phyloP scores from a whole-genome alignment of 2,797 vertebrate genomes.

The Melopsittacus undulatus region DNA sequence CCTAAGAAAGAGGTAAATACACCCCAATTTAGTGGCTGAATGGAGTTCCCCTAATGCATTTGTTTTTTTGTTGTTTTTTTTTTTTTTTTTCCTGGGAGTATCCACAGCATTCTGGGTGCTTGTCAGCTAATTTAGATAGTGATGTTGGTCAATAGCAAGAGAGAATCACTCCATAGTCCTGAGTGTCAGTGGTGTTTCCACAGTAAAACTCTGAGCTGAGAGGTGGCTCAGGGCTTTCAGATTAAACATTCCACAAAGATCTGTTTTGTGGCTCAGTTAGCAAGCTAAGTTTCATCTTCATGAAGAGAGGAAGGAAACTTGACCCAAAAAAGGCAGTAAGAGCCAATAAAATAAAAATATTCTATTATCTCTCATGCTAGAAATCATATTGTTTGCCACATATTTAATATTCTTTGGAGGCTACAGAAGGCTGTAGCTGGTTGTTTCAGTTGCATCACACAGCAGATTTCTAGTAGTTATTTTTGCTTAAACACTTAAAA shows the following conservation, averaged over 20 bases:
- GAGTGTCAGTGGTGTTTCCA: not conserved
- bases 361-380: not conserved
- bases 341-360: not conserved
- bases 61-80: not conserved
- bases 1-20: not conserved
- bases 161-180: not conserved
- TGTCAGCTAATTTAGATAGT: not conserved
- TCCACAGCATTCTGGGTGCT: not conserved
- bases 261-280: not conserved
- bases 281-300: not conserved
- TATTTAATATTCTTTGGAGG: not conserved
- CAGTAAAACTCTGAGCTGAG: not conserved
- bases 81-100: not conserved
- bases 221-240: not conserved
- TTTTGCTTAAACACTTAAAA: not conserved
- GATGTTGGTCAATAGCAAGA: not conserved
- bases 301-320: not conserved
- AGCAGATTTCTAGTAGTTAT: not conserved
- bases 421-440: not conserved
- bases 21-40: not conserved
- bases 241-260: not conserved
- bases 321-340: not conserved
- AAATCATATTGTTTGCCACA: not conserved
- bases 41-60: not conserved
- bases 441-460: not conserved